Evolutionary conservation across 2,113 vertebrate genomes (phyloP).

Genomic region (Clarias magur): DNA sequence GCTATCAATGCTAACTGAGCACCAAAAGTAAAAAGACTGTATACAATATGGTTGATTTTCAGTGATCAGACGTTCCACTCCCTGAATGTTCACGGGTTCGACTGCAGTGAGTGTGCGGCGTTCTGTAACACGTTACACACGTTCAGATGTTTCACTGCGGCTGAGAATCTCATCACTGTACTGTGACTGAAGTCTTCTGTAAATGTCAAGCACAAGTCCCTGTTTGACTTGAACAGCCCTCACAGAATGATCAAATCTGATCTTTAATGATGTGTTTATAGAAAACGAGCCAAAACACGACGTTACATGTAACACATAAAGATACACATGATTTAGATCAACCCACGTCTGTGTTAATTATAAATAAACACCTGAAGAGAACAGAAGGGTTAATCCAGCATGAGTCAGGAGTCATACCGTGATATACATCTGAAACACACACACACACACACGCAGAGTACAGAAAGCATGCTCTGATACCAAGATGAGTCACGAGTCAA

Average conservation of each 20-base stretch:
- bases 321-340: too few species aligned
- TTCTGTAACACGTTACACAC: too few species aligned
- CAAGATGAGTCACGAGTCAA: not conserved
- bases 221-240: not conserved
- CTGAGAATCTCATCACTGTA: too few species aligned
- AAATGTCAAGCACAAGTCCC: too few species aligned
- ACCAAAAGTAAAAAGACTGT: not conserved
- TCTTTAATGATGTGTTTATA: not conserved
- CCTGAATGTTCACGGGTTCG: too few species aligned
- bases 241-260: not conserved
- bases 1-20: too few species aligned
- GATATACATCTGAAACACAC: constrained; percentile 14
- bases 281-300: not conserved
- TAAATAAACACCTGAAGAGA: constrained; percentile 2
- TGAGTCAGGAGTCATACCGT: not conserved
- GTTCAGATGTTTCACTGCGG: too few species aligned
- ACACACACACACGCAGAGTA: not conserved
- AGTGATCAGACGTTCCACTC: too few species aligned
- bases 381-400: constrained; percentile 7
- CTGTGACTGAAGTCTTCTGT: too few species aligned
- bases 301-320: not conserved
- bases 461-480: not conserved
- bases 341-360: not conserved
- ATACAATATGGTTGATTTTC: too few species aligned
- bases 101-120: too few species aligned